Evolutionary conservation across 2,113 vertebrate genomes (phyloP), one percentile per base, ranked within the genome.

Genomic region (Uria lomvia): DNA sequence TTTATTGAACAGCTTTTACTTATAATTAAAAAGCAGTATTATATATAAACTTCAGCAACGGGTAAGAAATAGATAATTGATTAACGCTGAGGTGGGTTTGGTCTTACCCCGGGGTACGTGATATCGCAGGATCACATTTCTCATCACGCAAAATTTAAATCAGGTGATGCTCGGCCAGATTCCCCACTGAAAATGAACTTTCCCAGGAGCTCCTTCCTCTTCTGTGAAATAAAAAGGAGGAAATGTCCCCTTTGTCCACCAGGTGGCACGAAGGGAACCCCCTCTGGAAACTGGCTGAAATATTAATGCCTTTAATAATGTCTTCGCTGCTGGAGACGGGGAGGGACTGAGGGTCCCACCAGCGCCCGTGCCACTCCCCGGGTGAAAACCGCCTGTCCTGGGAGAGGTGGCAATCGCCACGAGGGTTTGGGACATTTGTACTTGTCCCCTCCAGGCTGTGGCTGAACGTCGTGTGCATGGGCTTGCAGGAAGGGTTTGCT

Each of bases 221-320:
- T 9, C 50, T 1, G 4, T 1, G 12, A 85, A 85, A 60, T 5
- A 24, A 67, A 65, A 55, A 29, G 16, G 15, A 38, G 84, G 0
- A 84, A 95, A 76, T 93, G 59, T 76, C 8, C 23, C 59, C 21
- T 93, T 83, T 90, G 95, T 95, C 97, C 97, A 94, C 96, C 90
- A 97, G 97, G 84, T 97, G 97, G 97, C 96, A 94, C 11, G 68
- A 97, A 92, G 95, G 50, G 78, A 95, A 94, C 36, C 87, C 14
- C 27, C 1, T 0, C 81, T 92, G 77, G 62, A 82, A 94, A 34
- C 1, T 0, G 1, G 12, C 80, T 68, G 66, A 40, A 43, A 18
- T 65, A 23, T 24, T 20, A 14, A 78, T 18, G 22, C 42, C 19
- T 27, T 3, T 14, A 23, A 34, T 11, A 24, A 23, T 9, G 27